Evolutionary conservation across 2,113 vertebrate species (phyloP), one percentile per base, ranked within the genome.

Genomic region (Sprattus sprattus): DNA sequence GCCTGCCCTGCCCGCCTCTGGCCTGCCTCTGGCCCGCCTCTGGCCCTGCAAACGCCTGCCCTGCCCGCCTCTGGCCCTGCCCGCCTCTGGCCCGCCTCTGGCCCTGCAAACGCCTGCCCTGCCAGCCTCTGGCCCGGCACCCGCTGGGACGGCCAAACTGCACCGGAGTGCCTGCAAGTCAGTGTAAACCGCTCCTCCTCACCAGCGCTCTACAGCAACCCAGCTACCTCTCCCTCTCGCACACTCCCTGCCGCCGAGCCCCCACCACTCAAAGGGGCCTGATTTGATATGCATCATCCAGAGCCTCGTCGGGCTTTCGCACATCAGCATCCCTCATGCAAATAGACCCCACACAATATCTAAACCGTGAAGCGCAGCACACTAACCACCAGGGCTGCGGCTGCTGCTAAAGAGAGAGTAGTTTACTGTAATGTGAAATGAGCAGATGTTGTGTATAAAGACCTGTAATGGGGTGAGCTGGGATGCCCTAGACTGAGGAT

Each of bases 371-470:
- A 54, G 52, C 52, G 13, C 47, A 6, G 47, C 47, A 2, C 2
- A 52, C 50, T 15, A 52, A 15, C 54, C 54, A 60, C 18, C 3
- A 4, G 18, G 20, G 6, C 54, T 22, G 54, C 18, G 20, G 20
- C 54, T 22, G 54, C 54, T 60, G 6, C 54, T 4, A 57, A 16
- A 60, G 54, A 60, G 54, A 22, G 54, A 60, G 18, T 22, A 25
- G 85, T 85, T 22, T 86, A 60, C 83, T 81, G 71, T 83, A 44
- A 64, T 85, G 85, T 86, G 86, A 89, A n/a, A 60, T 60, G 3
- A 0, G 46, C 81, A 83, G 84, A 13, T 84, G 60, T 88, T 85
- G 57, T 60, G 54, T 60, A 60, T 60, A 60, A 60, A 60, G 54
- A 22, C 54, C 54, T 60, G 20, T 60, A 22, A 60, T 60, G 54